A percentile compares a stretch with the other conserved stretches of the same genome.
Evolutionary conservation across 92 coral and sea anemone species (phyloP).

Genomic region (Bergia puertoricense): DNA sequence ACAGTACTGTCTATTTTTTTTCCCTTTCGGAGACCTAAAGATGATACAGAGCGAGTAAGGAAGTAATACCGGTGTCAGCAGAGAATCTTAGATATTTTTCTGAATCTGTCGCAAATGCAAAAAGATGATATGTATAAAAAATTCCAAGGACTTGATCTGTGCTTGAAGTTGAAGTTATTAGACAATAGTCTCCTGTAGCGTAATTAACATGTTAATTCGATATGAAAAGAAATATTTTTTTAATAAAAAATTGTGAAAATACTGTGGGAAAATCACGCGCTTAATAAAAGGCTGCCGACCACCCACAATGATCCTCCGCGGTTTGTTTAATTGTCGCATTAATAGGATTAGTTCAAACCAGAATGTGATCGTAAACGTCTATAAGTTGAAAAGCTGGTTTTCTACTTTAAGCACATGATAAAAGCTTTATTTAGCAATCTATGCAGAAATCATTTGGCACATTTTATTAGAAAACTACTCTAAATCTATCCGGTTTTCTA

Average conservation of each 20-base stretch:
- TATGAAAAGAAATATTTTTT: background rate
- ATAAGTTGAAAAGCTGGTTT: background rate
- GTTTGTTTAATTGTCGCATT: background rate
- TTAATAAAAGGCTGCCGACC: background rate
- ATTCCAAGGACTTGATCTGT: background rate
- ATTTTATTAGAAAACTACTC: background rate
- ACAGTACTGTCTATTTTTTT: too few species aligned
- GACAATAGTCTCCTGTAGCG: background rate
- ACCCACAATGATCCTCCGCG: background rate
- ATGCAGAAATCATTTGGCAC: background rate
- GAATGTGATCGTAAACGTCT: background rate
- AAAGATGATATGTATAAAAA: too few species aligned
- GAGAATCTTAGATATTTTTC: background rate
- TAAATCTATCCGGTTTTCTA: background rate
- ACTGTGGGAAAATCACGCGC: background rate
- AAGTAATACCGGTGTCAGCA: background rate
- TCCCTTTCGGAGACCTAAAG: too few species aligned
- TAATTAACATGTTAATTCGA: background rate
- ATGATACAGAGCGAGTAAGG: too few species aligned
- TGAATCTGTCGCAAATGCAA: background rate
- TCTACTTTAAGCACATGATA: background rate
- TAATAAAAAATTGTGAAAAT: background rate
- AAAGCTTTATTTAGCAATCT: background rate
- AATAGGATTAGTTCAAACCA: background rate
- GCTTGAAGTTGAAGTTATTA: background rate